Evolutionary conservation across 2,888 invertebrate genomes (phyloP).

Genomic region (Sinelater perroti): DNA sequence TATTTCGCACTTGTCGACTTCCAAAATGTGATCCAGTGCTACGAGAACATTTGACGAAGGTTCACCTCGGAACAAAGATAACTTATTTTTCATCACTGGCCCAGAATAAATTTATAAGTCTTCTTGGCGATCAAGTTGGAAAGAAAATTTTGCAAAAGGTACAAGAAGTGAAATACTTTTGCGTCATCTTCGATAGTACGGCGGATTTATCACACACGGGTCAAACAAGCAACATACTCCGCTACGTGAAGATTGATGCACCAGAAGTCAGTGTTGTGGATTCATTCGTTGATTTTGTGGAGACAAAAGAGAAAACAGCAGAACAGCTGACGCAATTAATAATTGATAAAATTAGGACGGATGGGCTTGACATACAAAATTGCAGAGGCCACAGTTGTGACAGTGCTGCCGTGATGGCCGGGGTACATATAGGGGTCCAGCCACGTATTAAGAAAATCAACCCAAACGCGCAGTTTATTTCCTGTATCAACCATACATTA

Average conservation of each 20-base stretch:
- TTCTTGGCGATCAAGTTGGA: no score
- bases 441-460: no score
- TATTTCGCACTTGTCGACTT: no score
- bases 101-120: no score
- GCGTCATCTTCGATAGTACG: conserved; percentile 15
- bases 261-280: conserved; percentile 40
- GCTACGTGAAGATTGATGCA: neutral
- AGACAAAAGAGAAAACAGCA: conserved; percentile 47
- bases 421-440: conserved; percentile 50
- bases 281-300: conserved; percentile 50
- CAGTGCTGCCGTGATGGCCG: conserved; percentile 50
- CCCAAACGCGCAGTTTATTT: no score
- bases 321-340: neutral
- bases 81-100: no score
- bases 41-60: no score
- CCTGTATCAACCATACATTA: no score
- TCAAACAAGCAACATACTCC: neutral
- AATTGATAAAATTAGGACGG: neutral
- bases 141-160: no score
- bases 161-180: no score
- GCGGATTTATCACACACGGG: neutral
- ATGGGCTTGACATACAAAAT: conserved; percentile 39
- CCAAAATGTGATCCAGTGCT: no score
- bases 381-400: conserved; percentile 47
- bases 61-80: no score